Base-by-base conservation (phyloP, 2,113 vertebrate genomes). In the Cynopterus brachyotis region DNA sequence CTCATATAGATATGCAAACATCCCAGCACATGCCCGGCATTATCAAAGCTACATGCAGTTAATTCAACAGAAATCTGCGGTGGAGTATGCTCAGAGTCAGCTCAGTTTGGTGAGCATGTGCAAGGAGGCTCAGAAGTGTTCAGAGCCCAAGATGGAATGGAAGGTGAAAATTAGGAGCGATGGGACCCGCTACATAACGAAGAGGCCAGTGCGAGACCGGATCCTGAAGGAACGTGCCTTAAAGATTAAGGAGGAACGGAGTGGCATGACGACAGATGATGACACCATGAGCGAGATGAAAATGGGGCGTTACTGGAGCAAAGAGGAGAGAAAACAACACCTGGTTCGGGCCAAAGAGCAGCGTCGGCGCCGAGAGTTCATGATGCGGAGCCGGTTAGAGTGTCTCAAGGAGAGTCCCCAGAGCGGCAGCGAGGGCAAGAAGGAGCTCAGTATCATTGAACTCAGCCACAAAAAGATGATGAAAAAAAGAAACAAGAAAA, bases 391-490 rank as follows among this genome's bases (percentile, higher is more conserved):
- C 98, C 98, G 99, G 17, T 97, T 99, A 76, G 99, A 99, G 94
- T 99, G 99, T 96, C 98, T 99, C 59, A 99, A 98, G 96, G 99
- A 99, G 95, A 99, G 98, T 85, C 99, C 99, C 0, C 99, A 99
- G 97, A 99, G 99, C 32, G 98, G 99, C 96, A 98, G 98, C 0
- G 99, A 99, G 97, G 99, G 99, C 64, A 99, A 99, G 97, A 99
- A 99, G 92, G 99, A 99, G 97, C 98, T 99, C 93, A 99, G 98
- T 98, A 99, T 99, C 91, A 99, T 99, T 42, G 99, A 99, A 99
- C 99, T 99, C 73, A 99, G 99, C 98, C 99, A 99, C 98, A 99
- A 99, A 98, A 99, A 99, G 99, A 99, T 99, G 99, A 99, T 99
- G 99, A 99, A 99, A 97, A 99, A 99, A 96, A 99, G 99, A 72